A percentile compares a stretch with the other conserved stretches of the same genome.
These are phyloP conservation scores for Psophia crepitans DNA, from an alignment of 2,113 vertebrate genomes.

Conservation along the genomic window DNA sequence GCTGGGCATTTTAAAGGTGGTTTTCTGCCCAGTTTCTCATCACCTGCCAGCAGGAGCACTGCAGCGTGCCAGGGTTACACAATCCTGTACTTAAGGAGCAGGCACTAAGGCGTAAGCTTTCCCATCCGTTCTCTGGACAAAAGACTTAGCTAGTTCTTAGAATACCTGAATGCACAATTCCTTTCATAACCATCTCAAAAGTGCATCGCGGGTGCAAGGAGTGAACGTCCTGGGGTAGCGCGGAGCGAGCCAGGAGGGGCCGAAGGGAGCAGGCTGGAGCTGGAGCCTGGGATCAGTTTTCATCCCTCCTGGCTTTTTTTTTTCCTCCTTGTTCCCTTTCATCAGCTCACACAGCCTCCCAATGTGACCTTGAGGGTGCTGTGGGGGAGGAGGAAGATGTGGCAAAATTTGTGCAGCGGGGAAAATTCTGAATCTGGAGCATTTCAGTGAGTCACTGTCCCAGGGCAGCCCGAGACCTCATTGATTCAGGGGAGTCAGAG, in stretches of 20 bases:
- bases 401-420: background rate
- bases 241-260: background rate
- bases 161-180: background rate
- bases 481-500: background rate
- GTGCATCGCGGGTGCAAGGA: background rate
- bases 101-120: background rate
- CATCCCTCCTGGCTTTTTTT: background rate
- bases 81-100: background rate
- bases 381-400: background rate
- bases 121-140: background rate
- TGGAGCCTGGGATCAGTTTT: constrained; percentile 1
- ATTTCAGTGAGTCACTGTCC: background rate
- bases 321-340: background rate
- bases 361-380: background rate
- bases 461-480: rapidly evolving
- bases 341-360: background rate
- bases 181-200: background rate
- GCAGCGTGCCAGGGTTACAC: background rate
- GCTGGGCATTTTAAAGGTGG: background rate
- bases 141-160: background rate
- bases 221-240: rapidly evolving
- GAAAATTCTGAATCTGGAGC: background rate
- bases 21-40: background rate
- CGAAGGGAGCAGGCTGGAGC: background rate
- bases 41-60: background rate